Base-by-base conservation (phyloP, 2,888 invertebrate species). In the Sinhomidia bicolor region DNA sequence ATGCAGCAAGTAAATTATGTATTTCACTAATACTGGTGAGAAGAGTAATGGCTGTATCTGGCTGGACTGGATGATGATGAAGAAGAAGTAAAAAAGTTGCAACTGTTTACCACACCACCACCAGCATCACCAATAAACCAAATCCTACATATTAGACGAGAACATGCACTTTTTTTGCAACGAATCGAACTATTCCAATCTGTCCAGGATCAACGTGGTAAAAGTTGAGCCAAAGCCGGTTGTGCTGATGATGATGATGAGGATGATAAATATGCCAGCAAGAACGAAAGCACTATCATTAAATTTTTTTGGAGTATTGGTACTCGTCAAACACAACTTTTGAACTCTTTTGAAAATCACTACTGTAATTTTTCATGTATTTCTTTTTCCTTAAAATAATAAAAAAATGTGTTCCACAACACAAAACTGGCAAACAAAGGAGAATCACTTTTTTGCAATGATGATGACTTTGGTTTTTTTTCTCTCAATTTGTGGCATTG, bases 401-500 rank as follows among this genome's bases (percentile, higher is more conserved):
- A n/a, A n/a, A n/a, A n/a, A n/a, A n/a, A 62, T 36, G 23, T 23
- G 60, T 60, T 36, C n/a, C 10, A 36, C 23, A 80, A 57, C 44
- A 26, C n/a, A n/a, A n/a, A n/a, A 81, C 68, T 82, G 23, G 32
- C 71, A 44, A 84, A 84, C 83, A 74, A 74, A 74, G 65, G 44
- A 74, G 23, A 26, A 74, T 76, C 84, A 84, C 84, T 74, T 51
- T 5, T n/a, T 29, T 9, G 7, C 9, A 23, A 60, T 20, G 47
- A 62, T 23, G 41, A 29, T 32, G 29, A 44, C 68, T 82, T 68
- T 74, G 32, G 65, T n/a, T 36, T 54, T 54, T 54, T 62, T 62
- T 62, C 12, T n/a, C n/a, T n/a, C 62, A 62, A 32, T 44, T 47
- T 68, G 60, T 80, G 86, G 80, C 86, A 85, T 85, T 85, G 85